phyloP scores from a whole-genome alignment of 1,140 invertebrate species.

The Bombus huntii region DNA sequence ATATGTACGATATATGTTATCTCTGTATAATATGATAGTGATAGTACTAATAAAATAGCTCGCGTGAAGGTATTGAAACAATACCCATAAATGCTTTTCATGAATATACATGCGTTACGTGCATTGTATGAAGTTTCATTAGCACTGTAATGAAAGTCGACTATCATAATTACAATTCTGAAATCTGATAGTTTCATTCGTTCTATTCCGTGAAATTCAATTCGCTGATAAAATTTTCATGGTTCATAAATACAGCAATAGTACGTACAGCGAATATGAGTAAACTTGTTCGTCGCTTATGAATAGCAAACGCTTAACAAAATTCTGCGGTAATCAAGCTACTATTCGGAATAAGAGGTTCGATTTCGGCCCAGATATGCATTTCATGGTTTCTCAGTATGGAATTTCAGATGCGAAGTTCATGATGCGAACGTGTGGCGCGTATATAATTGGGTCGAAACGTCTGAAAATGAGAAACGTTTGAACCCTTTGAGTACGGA shows the following conservation, averaged over 20 bases:
- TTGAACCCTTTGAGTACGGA: background rate
- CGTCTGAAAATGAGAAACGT: conserved; percentile 2
- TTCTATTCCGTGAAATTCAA: background rate
- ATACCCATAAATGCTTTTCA: too few species aligned
- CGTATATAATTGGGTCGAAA: background rate
- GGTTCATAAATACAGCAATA: background rate
- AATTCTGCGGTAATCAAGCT: too few species aligned
- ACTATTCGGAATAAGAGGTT: background rate
- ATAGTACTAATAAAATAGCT: too few species aligned
- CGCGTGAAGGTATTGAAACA: too few species aligned
- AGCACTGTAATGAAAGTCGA: too few species aligned
- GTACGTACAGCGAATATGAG: background rate
- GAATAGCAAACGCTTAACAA: background rate
- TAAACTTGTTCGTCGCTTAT: background rate
- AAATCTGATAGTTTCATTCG: too few species aligned
- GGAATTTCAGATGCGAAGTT: background rate
- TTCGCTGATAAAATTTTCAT: background rate
- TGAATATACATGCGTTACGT: too few species aligned
- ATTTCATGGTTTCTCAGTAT: background rate
- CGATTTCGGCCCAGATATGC: background rate
- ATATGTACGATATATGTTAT: too few species aligned
- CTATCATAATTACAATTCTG: too few species aligned
- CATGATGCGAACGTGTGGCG: background rate
- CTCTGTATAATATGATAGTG: too few species aligned
- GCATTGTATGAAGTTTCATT: too few species aligned